Evolutionary conservation across 2,888 invertebrate genomes (phyloP), one percentile per base, ranked within the genome.

Genomic region (Aleiodes testaceus): DNA sequence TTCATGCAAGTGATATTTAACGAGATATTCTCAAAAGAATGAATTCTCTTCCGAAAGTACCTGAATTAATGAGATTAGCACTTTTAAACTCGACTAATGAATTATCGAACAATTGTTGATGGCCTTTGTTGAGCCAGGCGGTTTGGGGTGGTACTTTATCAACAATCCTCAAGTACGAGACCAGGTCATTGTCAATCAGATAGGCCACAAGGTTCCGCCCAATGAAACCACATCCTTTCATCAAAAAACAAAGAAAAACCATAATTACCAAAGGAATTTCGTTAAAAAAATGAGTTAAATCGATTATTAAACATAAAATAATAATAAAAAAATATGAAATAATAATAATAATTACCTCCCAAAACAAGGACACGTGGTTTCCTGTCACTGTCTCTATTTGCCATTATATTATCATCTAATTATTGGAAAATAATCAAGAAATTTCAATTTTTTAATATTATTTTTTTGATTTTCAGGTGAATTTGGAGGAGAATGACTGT

Each of bases 101-200:
- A 88, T 92, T 91, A 72, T 93, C 91, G 87, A 97, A 96, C 55
- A 91, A 89, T 80, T 91, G 90, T 77, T 91, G 89, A 83, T 97
- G 97, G 73, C 88, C 88, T 1, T 90, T 88, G 87, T 95, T 96
- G 44, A 97, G 89, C 93, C 97, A 97, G 1, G 97, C 97, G 81
- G 96, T 93, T 88, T 95, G 95, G 1, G 97, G 97, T 64, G 97
- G 97, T 36, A 97, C 96, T 89, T 97, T 97, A 89, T 97, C 97
- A 71, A 95, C 95, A 61, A 96, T 92, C 78, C 94, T 91, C 75
- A 97, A 89, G 80, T 90, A 91, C 81, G 92, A 92, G 74, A 92
- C 93, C 80, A 95, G 88, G 81, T 94, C 92, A 88, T 95, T 93
- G 75, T 91, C 90, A 78, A 97, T 89, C 84, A 97, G 90, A 88